Conservation (phyloP, 2,797 vertebrate genomes). For the Labroides dimidiatus region DNA sequence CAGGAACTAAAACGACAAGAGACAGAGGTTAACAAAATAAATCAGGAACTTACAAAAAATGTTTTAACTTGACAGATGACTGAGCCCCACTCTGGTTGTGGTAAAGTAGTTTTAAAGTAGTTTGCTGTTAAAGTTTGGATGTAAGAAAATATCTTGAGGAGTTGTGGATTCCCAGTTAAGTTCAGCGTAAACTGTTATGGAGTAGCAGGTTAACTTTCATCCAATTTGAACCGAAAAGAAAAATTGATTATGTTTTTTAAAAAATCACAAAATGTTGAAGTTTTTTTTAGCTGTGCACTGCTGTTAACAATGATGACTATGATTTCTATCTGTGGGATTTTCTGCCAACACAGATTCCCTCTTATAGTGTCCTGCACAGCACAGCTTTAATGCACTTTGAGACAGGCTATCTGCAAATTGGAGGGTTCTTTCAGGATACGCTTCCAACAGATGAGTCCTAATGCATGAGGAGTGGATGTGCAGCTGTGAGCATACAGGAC, state of each 20-base stretch:
- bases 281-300: background rate
- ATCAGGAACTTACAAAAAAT: no score
- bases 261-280: no score
- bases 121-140: slow-evolving; percentile 23
- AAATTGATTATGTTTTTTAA: no score
- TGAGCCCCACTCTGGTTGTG: slow-evolving; percentile 13
- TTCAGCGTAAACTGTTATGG: background rate
- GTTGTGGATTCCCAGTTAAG: slow-evolving; percentile 2
- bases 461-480: slow-evolving; percentile 56
- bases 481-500: slow-evolving; percentile 72
- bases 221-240: no score
- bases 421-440: slow-evolving; percentile 51
- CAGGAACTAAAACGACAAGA: no score
- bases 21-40: no score
- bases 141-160: slow-evolving; percentile 18
- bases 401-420: slow-evolving; percentile 38
- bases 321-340: background rate
- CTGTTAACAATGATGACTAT: background rate
- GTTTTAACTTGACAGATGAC: no score
- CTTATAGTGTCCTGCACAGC: slow-evolving; percentile 11
- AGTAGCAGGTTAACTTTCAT: background rate
- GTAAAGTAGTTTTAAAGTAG: slow-evolving; percentile 27
- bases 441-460: slow-evolving; percentile 49
- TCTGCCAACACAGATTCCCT: slow-evolving; percentile 26
- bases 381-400: slow-evolving; percentile 47